phyloP scores from a whole-genome alignment of 2,888 invertebrate species.

The Busseola fusca region DNA sequence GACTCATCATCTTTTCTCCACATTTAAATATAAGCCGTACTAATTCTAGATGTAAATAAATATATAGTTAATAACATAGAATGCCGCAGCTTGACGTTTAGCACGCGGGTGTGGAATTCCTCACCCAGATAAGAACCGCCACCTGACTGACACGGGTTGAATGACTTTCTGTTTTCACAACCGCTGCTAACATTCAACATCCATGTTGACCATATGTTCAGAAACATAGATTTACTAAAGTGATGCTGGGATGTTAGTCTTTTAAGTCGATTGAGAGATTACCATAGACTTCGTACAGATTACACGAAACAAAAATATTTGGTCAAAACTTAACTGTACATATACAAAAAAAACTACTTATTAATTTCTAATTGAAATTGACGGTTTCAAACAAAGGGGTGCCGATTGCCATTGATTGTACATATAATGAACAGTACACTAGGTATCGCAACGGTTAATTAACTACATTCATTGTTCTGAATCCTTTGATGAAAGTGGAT shows the following conservation, averaged over 20 bases:
- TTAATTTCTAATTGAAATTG: conserved; percentile 20
- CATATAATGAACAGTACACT: background rate
- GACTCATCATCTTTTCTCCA: conserved; percentile 5
- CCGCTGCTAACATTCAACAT: conserved; percentile 25
- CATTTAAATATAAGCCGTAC: conserved; percentile 26
- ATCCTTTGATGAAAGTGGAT: conserved; percentile 35
- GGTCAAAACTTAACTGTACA: background rate
- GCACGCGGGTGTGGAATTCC: conserved; percentile 65
- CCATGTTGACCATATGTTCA: conserved; percentile 12
- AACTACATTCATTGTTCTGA: conserved; percentile 28
- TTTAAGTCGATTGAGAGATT: background rate
- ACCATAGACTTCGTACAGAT: background rate
- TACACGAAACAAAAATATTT: conserved; percentile 1
- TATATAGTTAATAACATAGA: conserved; percentile 31
- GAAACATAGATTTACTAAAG: background rate
- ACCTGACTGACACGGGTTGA: conserved; percentile 47
- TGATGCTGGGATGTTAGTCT: background rate
- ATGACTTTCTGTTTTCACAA: conserved; percentile 57
- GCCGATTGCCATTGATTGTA: conserved; percentile 14
- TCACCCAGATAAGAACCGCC: conserved; percentile 55
- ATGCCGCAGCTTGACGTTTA: conserved; percentile 50
- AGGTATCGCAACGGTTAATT: conserved; percentile 4
- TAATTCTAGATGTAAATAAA: conserved; percentile 44
- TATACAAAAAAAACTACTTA: background rate
- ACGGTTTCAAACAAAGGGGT: conserved; percentile 15